These are phyloP conservation scores for Heliconius nattereri DNA, from an alignment of 1,140 invertebrate species.

Conservation along the genomic window DNA sequence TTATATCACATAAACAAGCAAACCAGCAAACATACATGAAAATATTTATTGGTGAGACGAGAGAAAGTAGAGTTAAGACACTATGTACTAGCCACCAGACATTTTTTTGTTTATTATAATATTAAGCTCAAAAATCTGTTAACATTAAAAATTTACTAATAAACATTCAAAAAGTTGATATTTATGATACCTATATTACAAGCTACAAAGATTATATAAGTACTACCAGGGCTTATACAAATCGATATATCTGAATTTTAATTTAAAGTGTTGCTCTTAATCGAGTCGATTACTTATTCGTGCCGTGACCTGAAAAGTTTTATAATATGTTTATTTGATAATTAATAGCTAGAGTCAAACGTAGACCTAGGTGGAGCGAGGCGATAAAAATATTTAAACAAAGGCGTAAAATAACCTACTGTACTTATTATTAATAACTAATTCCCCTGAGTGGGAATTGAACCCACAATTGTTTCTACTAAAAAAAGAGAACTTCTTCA, in stretches of 20 bases:
- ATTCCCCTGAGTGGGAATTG: too few species aligned
- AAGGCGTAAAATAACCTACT: background rate
- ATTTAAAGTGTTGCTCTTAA: constrained; percentile 4
- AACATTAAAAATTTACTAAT: too few species aligned
- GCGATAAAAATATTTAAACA: background rate
- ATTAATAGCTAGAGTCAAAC: background rate
- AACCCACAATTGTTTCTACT: background rate
- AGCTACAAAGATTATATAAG: background rate
- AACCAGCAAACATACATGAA: too few species aligned
- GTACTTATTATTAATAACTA: too few species aligned
- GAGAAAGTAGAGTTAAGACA: too few species aligned
- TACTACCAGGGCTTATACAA: background rate
- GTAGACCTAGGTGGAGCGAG: background rate
- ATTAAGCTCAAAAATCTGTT: too few species aligned
- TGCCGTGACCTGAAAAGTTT: background rate
- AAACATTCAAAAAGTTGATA: too few species aligned
- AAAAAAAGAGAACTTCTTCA: background rate
- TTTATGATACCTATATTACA: background rate
- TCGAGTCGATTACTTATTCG: background rate
- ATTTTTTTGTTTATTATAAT: too few species aligned
- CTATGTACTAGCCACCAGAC: too few species aligned
- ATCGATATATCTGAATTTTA: background rate
- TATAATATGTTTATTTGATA: background rate
- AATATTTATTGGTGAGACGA: too few species aligned
- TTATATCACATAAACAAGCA: too few species aligned